phyloP scores from a whole-genome alignment of 64 coral and sea anemone genomes.

The Cladopsammia gracilis region DNA sequence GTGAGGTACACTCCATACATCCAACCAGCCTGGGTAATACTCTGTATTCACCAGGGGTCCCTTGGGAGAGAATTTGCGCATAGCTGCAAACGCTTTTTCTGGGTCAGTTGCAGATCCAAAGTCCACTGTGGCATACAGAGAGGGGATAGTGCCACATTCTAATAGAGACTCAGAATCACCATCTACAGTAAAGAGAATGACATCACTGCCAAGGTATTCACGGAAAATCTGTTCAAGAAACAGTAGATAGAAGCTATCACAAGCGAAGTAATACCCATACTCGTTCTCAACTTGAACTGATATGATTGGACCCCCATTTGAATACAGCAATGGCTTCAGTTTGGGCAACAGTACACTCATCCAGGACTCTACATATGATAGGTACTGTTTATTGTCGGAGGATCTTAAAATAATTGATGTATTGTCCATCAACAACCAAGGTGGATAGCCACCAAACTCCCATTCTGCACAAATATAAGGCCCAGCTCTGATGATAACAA shows the following conservation, averaged over 20 bases:
- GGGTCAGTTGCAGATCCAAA: constrained; percentile 74
- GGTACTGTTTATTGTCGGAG: constrained; percentile 62
- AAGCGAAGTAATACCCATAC: constrained; percentile 58
- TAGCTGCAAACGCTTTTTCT: constrained; percentile 56
- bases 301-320: constrained; percentile 90
- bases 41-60: constrained; percentile 91
- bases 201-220: constrained; percentile 62
- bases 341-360: constrained; percentile 80
- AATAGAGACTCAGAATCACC: constrained; percentile 32
- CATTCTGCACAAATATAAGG: constrained; percentile 87
- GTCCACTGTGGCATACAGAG: constrained; percentile 80
- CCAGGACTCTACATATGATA: constrained; percentile 67
- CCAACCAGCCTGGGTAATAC: constrained; percentile 89
- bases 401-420: constrained; percentile 87
- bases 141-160: constrained; percentile 74
- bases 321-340: constrained; percentile 80
- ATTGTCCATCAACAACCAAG: constrained; percentile 81
- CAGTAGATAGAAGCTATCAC: constrained; percentile 68
- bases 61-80: constrained; percentile 77
- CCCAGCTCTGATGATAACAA: constrained; percentile 78
- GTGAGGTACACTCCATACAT: constrained; percentile 80
- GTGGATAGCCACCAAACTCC: constrained; percentile 89
- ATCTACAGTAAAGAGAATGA: constrained; percentile 87
- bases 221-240: constrained; percentile 76
- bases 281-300: constrained; percentile 77